Base-by-base conservation (phyloP, 2,113 vertebrate genomes). In the Euleptes europaea region DNA sequence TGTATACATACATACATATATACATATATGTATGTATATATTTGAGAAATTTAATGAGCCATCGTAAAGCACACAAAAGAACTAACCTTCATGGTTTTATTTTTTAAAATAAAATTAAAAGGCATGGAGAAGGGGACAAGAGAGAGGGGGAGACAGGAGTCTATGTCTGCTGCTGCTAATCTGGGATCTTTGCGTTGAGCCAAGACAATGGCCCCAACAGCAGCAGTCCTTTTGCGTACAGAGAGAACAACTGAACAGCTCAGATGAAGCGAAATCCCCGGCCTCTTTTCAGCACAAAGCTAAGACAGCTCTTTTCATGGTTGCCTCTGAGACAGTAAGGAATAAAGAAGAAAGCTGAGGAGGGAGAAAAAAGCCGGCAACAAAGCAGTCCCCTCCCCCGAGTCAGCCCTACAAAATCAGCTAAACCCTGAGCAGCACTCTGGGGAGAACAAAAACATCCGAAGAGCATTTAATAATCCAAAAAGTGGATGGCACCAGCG, bases 141-240 rank as follows among this genome's bases (percentile, higher is more conserved):
- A 19, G 47, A 3, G 4, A 75, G 57, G 47, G n/a, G n/a, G 70
- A 60, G 77, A 44, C 7, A 28, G 74, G 76, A 69, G 5, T 7
- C 2, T 12, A 12, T 66, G 42, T 60, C 38, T 80, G 23, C 17
- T 54, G 44, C 14, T 66, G 38, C 57, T 71, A 60, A 42, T 77
- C 1, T 31, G 74, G 35, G 44, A 5, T 85, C 54, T 42, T 49
- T 35, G 4, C 1, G 26, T 35, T 0, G 44, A 83, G 54, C 44
- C 60, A 35, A 79, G 54, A 86, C 54, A 85, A n/a, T 42, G 35
- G 23, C 66, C 35, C 26, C 65, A 84, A 76, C 57, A n/a, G n/a
- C 83, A 67, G n/a, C 35, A 74, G 77, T 26, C 70, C 83, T 77
- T 69, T 78, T 74, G 35, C 86, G 40, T 49, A 38, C n/a, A 82